Evolutionary conservation across 2,797 vertebrate species (phyloP).

Genomic region (Lutjanus campechanus): DNA sequence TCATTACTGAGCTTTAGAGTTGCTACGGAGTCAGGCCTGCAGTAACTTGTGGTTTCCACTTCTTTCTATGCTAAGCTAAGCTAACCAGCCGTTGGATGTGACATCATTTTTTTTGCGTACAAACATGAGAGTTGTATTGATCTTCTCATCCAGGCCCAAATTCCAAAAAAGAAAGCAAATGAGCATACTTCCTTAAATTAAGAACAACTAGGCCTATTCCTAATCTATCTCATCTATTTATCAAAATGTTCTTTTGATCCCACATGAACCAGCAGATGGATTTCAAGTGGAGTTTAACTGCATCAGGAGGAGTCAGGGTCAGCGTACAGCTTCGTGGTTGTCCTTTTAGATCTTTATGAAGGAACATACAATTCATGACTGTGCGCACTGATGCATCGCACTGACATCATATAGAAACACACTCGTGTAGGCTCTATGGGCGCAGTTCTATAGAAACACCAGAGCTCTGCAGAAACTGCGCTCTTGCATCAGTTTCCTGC

Average conservation of each 20-base stretch:
- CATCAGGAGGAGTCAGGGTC: not conserved
- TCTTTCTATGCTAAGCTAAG: not conserved
- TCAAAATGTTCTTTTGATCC: no score
- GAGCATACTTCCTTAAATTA: not conserved
- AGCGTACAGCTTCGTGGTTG: not conserved
- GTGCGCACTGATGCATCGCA: not conserved
- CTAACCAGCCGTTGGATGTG: not conserved
- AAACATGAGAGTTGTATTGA: not conserved
- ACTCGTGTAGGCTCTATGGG: not conserved
- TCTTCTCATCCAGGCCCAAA: not conserved
- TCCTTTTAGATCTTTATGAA: not conserved
- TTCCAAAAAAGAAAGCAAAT: not conserved
- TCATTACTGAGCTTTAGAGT: no score
- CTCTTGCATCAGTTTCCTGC: conserved; percentile 80
- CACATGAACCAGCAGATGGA: not conserved
- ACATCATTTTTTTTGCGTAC: not conserved
- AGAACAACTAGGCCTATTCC: no score
- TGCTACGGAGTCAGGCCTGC: not conserved
- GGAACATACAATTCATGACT: not conserved
- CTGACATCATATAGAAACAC: not conserved
- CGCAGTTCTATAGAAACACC: not conserved
- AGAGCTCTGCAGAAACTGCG: conserved; percentile 37
- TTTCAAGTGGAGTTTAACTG: not conserved
- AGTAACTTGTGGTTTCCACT: no score
- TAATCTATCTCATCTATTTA: no score